phyloP scores from a whole-genome alignment of 2,113 vertebrate genomes.

The Dasypus novemcinctus region DNA sequence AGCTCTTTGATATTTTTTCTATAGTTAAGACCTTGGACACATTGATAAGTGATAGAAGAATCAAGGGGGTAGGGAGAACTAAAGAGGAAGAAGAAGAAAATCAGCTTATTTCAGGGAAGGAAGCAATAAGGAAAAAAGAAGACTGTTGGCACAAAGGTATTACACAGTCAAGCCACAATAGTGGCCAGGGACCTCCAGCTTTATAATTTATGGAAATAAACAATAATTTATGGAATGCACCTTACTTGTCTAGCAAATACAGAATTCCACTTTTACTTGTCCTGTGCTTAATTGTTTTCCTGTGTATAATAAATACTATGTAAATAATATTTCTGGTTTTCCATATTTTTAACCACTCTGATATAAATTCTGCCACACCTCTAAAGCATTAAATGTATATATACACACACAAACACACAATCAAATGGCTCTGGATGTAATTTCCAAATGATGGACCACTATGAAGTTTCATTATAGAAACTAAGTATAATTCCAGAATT shows the following conservation, averaged over 20 bases:
- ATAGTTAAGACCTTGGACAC: neutral
- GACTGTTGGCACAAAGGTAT: neutral
- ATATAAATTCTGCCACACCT: neutral
- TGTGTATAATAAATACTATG: neutral
- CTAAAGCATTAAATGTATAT: neutral
- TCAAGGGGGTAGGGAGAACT: neutral
- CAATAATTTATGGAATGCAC: neutral
- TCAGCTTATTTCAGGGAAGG: neutral
- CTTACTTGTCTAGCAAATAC: neutral
- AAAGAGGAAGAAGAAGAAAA: neutral
- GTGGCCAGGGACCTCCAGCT: neutral
- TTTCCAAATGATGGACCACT: neutral
- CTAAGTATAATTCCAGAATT: conserved; percentile 44
- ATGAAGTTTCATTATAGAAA: conserved; percentile 21
- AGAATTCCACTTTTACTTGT: neutral
- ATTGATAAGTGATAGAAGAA: neutral
- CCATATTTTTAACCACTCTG: neutral
- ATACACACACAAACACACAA: neutral
- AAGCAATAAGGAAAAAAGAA: conserved; percentile 2
- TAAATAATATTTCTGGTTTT: conserved; percentile 41
- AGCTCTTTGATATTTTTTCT: neutral
- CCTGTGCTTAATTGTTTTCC: neutral
- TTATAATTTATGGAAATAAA: neutral
- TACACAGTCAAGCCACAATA: neutral
- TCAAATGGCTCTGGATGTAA: neutral